Percentiles rank a stretch among this genome's conserved stretches.
Evolutionary conservation across 2,888 invertebrate species (phyloP).

Genomic region (Galerucella nymphaeae): DNA sequence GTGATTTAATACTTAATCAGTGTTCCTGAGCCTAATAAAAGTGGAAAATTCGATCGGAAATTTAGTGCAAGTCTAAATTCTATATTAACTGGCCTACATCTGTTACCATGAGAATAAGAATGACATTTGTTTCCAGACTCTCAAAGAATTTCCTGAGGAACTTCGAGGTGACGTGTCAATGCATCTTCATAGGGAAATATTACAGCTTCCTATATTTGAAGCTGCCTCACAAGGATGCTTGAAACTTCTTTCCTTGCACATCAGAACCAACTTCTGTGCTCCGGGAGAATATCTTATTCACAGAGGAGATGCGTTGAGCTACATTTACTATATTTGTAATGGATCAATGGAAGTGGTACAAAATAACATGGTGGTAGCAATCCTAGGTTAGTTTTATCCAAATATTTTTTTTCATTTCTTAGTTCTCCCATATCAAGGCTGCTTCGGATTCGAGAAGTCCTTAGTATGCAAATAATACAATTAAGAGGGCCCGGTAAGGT

Average conservation of each 20-base stretch:
- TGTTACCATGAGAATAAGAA: not conserved
- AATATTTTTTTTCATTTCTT: not conserved
- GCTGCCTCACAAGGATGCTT: slow-evolving; percentile 94
- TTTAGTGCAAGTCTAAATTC: not conserved
- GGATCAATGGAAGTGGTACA: slow-evolving; percentile 98
- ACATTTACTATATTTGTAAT: slow-evolving; percentile 95
- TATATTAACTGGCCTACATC: not conserved
- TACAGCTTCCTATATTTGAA: slow-evolving; percentile 94
- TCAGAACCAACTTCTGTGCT: slow-evolving; percentile 94
- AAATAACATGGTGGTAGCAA: slow-evolving; percentile 96
- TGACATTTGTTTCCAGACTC: slow-evolving; percentile 71
- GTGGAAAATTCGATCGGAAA: no score
- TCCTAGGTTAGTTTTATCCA: slow-evolving; percentile 79
- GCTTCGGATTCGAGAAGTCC: no score
- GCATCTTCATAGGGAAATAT: slow-evolving; percentile 94
- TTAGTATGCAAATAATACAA: no score
- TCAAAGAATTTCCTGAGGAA: slow-evolving; percentile 97
- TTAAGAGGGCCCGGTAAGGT: no score
- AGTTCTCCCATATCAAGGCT: no score
- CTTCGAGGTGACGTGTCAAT: slow-evolving; percentile 94
- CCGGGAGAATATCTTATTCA: slow-evolving; percentile 95
- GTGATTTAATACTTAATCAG: no score
- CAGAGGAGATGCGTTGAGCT: slow-evolving; percentile 92
- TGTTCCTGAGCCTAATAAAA: no score
- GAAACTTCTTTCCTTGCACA: slow-evolving; percentile 91